Base-by-base conservation (phyloP, 2,888 invertebrate genomes). In the Tineola bisselliella region DNA sequence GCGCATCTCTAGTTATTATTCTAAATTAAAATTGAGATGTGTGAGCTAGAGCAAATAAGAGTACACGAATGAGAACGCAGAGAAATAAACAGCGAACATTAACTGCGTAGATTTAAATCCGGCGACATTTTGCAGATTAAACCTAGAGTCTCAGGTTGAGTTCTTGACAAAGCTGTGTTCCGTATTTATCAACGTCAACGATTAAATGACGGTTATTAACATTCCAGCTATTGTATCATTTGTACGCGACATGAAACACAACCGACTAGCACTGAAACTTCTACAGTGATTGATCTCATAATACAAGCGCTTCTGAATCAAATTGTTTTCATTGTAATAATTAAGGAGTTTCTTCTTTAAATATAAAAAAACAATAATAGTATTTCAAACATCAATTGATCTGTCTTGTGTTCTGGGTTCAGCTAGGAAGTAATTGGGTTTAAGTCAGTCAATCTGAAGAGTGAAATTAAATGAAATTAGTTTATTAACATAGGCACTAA, bases 181-280 rank as follows among this genome's bases (percentile, higher is more conserved):
- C 6, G 17, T 17, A 48, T 86, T 83, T 78, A 77, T 86, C 84
- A 84, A 80, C 77, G 83, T 83, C 84, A 73, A 71, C 72, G 76
- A 70, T 78, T 80, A 82, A 86, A 84, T 77, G 84, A 79, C 76
- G 73, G 77, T 83, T 82, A 84, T 86, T 48, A 48, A 48, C 48
- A 48, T 48, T 48, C 48, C 48, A 8, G 48, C 48, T 17, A 48
- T 48, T 48, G 17, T 48, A 48, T 48, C 48, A 48, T 48, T 48
- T 48, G 48, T 48, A n/a, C 17, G 48, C 10, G 48, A 48, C 48
- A 15, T 38, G 38, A 38, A 38, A 38, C 38, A 38, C 38, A 10
- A 38, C 38, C 38, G 10, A 38, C 11, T 38, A 38, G 10, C 38
- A 38, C n/a, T 12, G 38, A 38, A 38, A n/a, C 38, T 38, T 38